Evolutionary conservation across 2,888 invertebrate species (phyloP), one percentile per base, ranked within the genome.

Genomic region (Morpho achilles): DNA sequence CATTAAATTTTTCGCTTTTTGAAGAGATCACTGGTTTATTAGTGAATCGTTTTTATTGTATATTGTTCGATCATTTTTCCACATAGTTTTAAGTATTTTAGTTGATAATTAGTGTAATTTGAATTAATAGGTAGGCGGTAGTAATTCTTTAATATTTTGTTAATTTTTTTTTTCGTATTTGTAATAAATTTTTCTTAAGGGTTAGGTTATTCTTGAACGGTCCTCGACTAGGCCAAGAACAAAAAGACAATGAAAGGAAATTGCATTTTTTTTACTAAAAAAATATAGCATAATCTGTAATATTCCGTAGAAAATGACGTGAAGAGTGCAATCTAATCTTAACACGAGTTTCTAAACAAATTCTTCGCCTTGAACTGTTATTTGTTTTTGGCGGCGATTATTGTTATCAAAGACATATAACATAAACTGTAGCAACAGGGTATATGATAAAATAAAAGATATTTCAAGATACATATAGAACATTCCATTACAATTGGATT

Each of bases 1-100:
- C 44, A 9, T 58, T 50, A 32, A 45, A 53, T 50, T 45, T 50
- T 53, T 67, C 56, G 62, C 63, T 64, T 65, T 53, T 66, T 67
- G 67, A 64, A 72, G 81, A 77, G 80, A 74, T 80, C 82, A 77
- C 85, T 87, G 84, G 72, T 73, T 82, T 85, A 81, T 80, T 87
- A 88, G 87, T 87, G 79, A 88, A 89, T 87, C 85, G 85, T 86
- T 88, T 84, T 87, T 87, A 87, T 84, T 89, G 87, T 88, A 88
- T 84, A 88, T 87, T 89, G 87, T 89, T 89, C 87, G 79, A 87
- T 87, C 75, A 85, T 87, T 88, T 65, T 89, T 89, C 88, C 88
- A 88, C 83, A 79, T 88, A 89, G 84, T 78, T 83, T 69, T 85
- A 87, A 84, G 85, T 65, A 84, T 82, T 88, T 89, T 87, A 89